Conservation (phyloP, 37 sponge, comb jelly and placozoan genomes). For the Oopsacas minuta region DNA sequence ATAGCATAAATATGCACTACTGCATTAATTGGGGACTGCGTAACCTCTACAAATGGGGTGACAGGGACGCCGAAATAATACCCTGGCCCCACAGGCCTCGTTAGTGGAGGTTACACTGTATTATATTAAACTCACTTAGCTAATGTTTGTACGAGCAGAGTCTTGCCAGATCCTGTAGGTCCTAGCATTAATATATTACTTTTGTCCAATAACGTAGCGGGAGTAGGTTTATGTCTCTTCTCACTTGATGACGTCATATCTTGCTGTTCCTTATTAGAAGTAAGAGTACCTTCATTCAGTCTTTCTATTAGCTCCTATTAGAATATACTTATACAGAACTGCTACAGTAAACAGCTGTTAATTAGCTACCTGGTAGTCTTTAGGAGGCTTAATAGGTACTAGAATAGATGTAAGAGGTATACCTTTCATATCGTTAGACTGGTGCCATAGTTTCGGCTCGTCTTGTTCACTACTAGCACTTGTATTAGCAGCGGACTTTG, state of each 20-base stretch:
- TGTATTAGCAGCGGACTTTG: not conserved
- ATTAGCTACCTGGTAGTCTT: not conserved
- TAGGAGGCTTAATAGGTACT: not conserved
- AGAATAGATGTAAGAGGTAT: not conserved
- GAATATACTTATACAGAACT: not conserved
- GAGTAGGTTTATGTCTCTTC: not conserved
- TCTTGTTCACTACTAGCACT: not conserved
- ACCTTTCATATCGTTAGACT: not conserved
- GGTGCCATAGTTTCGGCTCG: conserved; percentile 13
- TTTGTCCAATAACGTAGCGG: conserved; percentile 50
- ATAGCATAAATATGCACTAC: too few relatives aligned
- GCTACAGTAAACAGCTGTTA: not conserved
- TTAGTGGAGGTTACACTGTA: not conserved
- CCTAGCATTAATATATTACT: conserved; percentile 93
- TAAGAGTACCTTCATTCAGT: not conserved
- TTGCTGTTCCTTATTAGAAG: not conserved
- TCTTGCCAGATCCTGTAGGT: conserved; percentile 90
- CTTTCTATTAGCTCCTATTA: not conserved
- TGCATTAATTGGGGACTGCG: too few relatives aligned
- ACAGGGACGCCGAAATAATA: too few relatives aligned
- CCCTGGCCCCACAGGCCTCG: too few relatives aligned
- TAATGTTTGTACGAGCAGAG: not conserved
- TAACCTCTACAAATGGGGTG: too few relatives aligned
- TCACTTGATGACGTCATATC: not conserved
- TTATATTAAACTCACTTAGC: not conserved